Evolutionary conservation across 1,140 invertebrate genomes (phyloP), one percentile per base, ranked within the genome.

Genomic region (Teleopsis dalmanni): DNA sequence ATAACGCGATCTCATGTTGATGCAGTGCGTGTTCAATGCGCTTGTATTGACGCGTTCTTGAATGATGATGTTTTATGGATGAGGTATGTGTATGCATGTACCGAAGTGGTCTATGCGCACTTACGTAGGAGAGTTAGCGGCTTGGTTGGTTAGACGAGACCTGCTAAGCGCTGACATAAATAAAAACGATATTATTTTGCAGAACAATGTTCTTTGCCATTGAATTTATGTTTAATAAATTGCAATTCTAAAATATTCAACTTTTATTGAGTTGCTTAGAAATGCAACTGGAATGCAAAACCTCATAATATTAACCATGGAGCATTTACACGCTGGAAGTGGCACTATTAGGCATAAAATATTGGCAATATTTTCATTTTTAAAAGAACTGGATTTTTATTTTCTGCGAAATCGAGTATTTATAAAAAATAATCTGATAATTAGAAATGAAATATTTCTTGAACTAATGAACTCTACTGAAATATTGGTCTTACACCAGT

Each of bases 201-300:
- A 27, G 13, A 43, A 31, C 41, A 43, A 43, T 43, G 41, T 43
- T 43, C 25, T 16, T 27, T 43, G 41, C 41, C 41, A 43, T 43
- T 43, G 41, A 43, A 43, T 43, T 43, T 43, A 43, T 43, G 41
- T 43, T 43, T 43, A 43, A 43, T 43, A 43, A 43, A 43, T 43
- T 43, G 41, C 25, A 29, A 43, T 31, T 13, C 16, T 19, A 29
- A 25, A 43, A 27, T 27, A 31, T 43, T 19, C 41, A 43, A 31
- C 31, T 43, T 43, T 43, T 43, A 29, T 43, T 43, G 25, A 43
- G 27, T 31, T 7, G 7, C 27, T 7, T 7, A n/a, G n/a, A n/a
- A n/a, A n/a, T n/a, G n/a, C n/a, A n/a, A n/a, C n/a, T n/a, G n/a
- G n/a, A n/a, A n/a, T n/a, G n/a, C n/a, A n/a, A n/a, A n/a, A n/a